Base-by-base conservation (phyloP, 2,113 vertebrate species). In the Prolemur simus region DNA sequence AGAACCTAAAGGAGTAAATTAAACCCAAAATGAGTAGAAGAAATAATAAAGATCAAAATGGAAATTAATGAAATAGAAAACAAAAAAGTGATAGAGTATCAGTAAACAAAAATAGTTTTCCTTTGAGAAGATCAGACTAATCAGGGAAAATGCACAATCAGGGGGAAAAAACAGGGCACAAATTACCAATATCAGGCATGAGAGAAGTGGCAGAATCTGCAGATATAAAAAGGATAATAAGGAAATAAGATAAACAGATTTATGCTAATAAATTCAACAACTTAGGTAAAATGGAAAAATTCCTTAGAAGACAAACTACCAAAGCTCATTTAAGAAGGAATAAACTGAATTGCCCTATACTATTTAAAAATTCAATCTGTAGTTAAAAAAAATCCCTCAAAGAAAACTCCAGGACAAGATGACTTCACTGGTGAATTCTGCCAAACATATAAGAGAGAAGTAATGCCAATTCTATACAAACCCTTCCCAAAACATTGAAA, bases 401-500 rank as follows among this genome's bases (percentile, higher is more conserved):
- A 87, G 47, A 91, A 87, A 87, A 60, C 34, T 37, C 37, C 17
- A 66, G 66, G 74, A n/a, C 90, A 82, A 60, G 39, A 39, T 66
- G 12, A 29, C 81, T 71, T 94, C 39, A 71, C 49, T 94, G 77
- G 76, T 47, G 4, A 94, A 84, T 77, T 88, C 49, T 58, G 39
- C 63, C 71, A 69, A 78, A 52, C 42, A 88, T 89, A 34, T 49
- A 58, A 66, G 66, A 32, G 86, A 77, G 34, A 93, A 96, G 58
- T 71, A 91, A 91, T 73, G 56, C 52, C 71, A 93, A 42, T 89
- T 94, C 71, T 49, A 56, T 27, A 63, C 12, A 89, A 78, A 91
- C 52, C 84, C 32, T 76, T 89, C 63, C 78, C 54, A 94, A 87
- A 96, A 87, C 54, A 74, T 39, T 90, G 68, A 78, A 93, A 94